These are phyloP conservation scores for Vireo griseus DNA, from an alignment of 2,797 vertebrate genomes.

Conservation along the genomic window DNA sequence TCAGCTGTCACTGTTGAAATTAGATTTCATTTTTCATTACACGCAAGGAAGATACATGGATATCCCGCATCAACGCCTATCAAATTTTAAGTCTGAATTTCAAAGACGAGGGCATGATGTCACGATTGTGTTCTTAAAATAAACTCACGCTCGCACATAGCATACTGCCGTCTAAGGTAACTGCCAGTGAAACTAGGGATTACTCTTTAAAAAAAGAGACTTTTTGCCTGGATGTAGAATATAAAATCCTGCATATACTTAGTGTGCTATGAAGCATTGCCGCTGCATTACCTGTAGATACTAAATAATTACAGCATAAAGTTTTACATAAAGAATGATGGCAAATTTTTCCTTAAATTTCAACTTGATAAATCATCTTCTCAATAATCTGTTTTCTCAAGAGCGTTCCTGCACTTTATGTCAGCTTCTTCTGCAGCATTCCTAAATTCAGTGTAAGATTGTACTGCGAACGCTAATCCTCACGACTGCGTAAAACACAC, in stretches of 20 bases:
- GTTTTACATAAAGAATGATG: not conserved
- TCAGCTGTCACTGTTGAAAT: not conserved
- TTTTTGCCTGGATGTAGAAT: not conserved
- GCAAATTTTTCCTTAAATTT: not conserved
- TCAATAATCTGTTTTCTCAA: not conserved
- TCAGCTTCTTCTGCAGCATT: not conserved
- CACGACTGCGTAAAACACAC: not conserved
- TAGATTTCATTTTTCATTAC: not conserved
- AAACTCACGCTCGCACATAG: not conserved
- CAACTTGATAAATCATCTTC: not conserved
- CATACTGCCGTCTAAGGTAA: not conserved
- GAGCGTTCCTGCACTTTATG: not conserved
- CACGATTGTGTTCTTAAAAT: not conserved
- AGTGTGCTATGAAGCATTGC: not conserved
- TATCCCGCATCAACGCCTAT: not conserved
- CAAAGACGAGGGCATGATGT: not conserved
- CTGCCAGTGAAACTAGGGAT: not conserved
- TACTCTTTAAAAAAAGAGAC: not conserved
- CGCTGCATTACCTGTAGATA: not conserved
- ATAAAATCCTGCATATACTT: not conserved
- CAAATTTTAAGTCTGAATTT: not conserved
- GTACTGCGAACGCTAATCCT: not conserved
- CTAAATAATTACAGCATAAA: not conserved
- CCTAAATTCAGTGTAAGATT: not conserved
- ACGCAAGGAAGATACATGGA: not conserved